These are phyloP conservation scores for Strix occidentalis DNA, from an alignment of 2,797 vertebrate genomes.

Conservation along the genomic window DNA sequence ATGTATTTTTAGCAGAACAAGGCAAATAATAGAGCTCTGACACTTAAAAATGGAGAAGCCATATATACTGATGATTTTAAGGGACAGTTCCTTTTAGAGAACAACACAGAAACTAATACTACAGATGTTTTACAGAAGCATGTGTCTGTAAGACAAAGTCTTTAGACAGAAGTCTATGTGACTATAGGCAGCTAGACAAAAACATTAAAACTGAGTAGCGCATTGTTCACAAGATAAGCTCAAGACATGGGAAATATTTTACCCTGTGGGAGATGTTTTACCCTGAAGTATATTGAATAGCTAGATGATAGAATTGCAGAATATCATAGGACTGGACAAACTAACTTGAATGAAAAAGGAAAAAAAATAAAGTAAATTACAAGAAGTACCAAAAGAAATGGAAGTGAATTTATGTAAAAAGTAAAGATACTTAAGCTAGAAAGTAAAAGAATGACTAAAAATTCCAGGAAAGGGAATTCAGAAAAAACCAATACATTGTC, in stretches of 20 bases:
- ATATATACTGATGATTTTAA: not conserved
- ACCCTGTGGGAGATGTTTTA: not conserved
- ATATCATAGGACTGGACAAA: not conserved
- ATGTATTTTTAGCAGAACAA: not conserved
- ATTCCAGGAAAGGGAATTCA: not conserved
- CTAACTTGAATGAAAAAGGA: not conserved
- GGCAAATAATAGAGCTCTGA: not conserved
- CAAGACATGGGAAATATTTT: not conserved
- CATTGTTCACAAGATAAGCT: not conserved
- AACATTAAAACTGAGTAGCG: accelerated
- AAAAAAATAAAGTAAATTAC: not conserved
- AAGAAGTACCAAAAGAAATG: not conserved
- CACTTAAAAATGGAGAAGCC: not conserved
- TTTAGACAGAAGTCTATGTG: not conserved
- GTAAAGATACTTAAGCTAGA: not conserved
- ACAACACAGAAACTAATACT: not conserved
- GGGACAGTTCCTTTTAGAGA: not conserved
- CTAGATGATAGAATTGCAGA: not conserved
- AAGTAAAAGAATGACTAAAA: not conserved
- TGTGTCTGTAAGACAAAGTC: not conserved
- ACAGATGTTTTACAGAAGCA: not conserved
- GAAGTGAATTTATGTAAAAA: not conserved
- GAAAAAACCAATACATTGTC: not conserved
- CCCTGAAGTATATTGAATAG: not conserved
- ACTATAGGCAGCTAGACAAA: not conserved